Percentiles rank a stretch among this genome's conserved stretches.
Conservation (phyloP, 2,797 vertebrate species). For the Acanthiza pusilla region DNA sequence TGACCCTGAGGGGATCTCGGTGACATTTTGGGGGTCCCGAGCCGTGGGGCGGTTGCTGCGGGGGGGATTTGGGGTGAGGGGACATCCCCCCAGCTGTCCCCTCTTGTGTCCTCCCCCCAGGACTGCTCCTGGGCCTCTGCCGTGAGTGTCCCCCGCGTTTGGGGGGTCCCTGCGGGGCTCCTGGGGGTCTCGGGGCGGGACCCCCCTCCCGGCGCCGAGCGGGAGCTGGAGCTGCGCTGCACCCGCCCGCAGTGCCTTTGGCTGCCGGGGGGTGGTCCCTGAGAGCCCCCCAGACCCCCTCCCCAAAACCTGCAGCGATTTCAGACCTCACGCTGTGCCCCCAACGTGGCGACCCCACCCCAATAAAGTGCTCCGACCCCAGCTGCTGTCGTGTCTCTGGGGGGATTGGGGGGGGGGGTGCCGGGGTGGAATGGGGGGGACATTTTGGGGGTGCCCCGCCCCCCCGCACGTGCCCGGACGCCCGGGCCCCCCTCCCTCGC, state of each 20-base stretch:
- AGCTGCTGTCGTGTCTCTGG: not conserved
- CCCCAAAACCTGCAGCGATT: no score
- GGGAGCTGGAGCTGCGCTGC: not conserved
- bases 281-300: not conserved
- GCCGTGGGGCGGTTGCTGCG: accelerated
- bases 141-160: not conserved
- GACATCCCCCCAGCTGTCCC: not conserved
- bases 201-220: not conserved
- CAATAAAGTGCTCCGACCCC: not conserved
- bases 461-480: not conserved
- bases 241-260: not conserved
- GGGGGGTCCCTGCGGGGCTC: not conserved
- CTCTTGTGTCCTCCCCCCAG: not conserved
- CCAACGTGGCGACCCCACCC: no score
- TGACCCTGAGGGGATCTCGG: not conserved
- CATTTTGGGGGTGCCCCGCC: not conserved
- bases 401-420: no score
- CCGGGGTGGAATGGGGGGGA: no score
- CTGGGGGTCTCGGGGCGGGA: not conserved
- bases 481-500: not conserved
- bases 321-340: not conserved
- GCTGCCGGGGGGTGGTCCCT: not conserved
- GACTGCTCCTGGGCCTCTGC: not conserved
- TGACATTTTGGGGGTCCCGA: not conserved
- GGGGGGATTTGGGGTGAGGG: not conserved